Base-by-base conservation (phyloP, 2,113 vertebrate genomes). In the Conger conger region DNA sequence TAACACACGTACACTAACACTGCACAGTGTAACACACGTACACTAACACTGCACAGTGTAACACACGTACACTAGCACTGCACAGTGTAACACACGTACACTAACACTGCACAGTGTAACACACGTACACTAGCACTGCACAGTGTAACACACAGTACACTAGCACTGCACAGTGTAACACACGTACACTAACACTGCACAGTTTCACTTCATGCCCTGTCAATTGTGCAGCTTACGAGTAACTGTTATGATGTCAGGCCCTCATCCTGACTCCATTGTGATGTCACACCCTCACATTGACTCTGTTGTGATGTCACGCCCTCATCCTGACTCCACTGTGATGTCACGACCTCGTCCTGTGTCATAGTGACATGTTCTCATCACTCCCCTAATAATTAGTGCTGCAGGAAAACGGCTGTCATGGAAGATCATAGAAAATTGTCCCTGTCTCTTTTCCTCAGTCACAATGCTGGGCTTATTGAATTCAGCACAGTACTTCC, bases 291-390 rank as follows among this genome's bases (percentile, higher is more conserved):
- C 7, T 13, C 45, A 0, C 11, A 8, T 13, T 50, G 45, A 50
- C 11, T 50, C 45, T 13, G 15, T 50, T 50, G 45, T 50, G 45
- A 50, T 50, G 45, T 50, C 45, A 50, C 45, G 11, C 0, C 45
- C 45, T 50, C 11, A 15, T 13, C 45, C 45, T 42, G n/a, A n/a
- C n/a, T n/a, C n/a, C n/a, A n/a, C n/a, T n/a, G n/a, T n/a, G n/a
- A n/a, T n/a, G n/a, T n/a, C n/a, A n/a, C n/a, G n/a, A n/a, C 76
- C 54, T 60, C 54, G 63, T 68, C 78, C 79, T 86, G 79, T 50
- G 23, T 63, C 27, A 27, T 23, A 3, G 23, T 63, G 57, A 63
- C 57, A 63, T 63, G 23, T 23, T 63, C 18, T 63, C 18, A 27
- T 63, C 57, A 18, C 57, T 6, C 57, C 57, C 57, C 18, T 9